Base-by-base conservation (phyloP, 2,797 vertebrate species). In the Gallinago solitaria region DNA sequence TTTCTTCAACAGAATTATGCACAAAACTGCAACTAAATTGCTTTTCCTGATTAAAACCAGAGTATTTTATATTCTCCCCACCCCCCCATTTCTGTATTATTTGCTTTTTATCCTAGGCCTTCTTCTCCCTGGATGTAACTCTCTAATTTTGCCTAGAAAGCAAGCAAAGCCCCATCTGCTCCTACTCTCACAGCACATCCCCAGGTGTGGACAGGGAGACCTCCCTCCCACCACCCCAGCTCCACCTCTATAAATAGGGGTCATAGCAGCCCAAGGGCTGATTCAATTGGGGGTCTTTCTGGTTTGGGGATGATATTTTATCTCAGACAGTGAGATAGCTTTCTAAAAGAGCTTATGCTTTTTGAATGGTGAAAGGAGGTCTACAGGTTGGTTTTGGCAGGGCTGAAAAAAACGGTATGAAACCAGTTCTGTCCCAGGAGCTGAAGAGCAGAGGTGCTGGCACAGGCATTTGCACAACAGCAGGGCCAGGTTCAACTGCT, bases 11-110 rank as follows among this genome's bases (percentile, higher is more conserved):
- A 94, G 84, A 93, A 89, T 92, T 94, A 92, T 95, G 87, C 93
- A 96, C 87, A 97, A 94, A 94, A 94, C 81, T 85, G 89, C 79
- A 93, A 95, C 84, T 91, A 95, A 97, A 96, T 95, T 94, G 77
- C 95, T 96, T 91, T 95, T 96, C 87, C 92, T 95, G 95, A 95
- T 95, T 96, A 94, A 96, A 89, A 61, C 21, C 84, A 89, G 89
- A 64, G 63, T 35, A 61, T 83, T 92, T 91, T 86, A 45, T 35
- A 93, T 71, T 77, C 78, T 53, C 15, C 50, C 63, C 50, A 8
- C 53, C 68, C 17, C 43, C n/a, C 11, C 3, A 50, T 23, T 95
- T 84, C 71, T 76, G 56, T 63, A 92, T 91, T 91, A 57, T 80
- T 67, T 87, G 30, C 20, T 11, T 63, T 79, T 67, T 56, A 61